A percentile compares a stretch with the other conserved stretches of the same genome.
Conservation (phyloP, 2,888 invertebrate species). For the Slavum lentiscoides region DNA sequence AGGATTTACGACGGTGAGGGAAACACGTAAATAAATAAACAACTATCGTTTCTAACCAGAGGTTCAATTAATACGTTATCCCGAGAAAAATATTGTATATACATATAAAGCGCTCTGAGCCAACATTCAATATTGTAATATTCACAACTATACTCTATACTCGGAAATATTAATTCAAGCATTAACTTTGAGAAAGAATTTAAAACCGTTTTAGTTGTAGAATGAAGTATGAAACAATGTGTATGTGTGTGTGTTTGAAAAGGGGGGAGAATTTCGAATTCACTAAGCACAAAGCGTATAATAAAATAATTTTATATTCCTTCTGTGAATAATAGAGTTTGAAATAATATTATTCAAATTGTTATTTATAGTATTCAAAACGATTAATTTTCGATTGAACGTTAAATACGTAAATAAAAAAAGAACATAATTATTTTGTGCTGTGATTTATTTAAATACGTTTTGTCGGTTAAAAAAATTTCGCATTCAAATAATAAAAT, state of each 20-base stretch:
- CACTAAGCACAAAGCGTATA: neutral
- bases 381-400: no score
- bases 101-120: neutral
- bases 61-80: neutral
- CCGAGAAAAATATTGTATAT: neutral
- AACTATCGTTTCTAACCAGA: neutral
- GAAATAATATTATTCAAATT: neutral
- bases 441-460: no score
- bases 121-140: neutral
- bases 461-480: no score
- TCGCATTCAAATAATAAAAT: no score
- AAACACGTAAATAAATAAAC: neutral
- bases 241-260: no score
- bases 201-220: neutral
- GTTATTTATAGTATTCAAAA: no score
- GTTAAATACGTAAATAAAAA: no score
- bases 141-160: neutral
- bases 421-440: no score
- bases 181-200: neutral
- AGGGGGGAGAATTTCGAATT: neutral
- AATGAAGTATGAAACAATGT: neutral
- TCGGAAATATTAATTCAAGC: neutral
- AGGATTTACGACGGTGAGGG: no score
- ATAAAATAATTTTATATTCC: neutral
- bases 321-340: neutral